Evolutionary conservation across 1,140 invertebrate genomes (phyloP).

Genomic region (Aphis craccivora): DNA sequence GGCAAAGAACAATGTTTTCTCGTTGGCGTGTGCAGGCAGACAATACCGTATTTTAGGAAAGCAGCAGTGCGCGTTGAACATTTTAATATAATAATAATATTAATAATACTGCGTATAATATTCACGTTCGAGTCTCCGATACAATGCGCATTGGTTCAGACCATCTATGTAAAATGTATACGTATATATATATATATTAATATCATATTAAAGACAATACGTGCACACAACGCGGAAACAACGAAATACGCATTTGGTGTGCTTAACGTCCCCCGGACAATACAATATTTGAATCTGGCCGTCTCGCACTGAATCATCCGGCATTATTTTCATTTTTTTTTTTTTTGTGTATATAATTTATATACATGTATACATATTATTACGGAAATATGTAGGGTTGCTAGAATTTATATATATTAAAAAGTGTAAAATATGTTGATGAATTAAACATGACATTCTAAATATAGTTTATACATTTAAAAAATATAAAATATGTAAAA

Average conservation of each 20-base stretch:
- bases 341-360: too few relatives aligned
- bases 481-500: neutral
- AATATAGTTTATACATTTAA: neutral
- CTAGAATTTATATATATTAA: neutral
- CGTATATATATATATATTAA: too few relatives aligned
- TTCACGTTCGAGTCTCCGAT: neutral
- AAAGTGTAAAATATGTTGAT: neutral
- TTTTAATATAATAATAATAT: neutral
- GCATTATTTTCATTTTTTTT: neutral
- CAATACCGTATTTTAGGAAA: constrained; percentile 20
- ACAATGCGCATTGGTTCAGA: neutral
- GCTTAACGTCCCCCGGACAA: neutral
- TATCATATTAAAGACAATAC: too few relatives aligned
- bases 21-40: neutral
- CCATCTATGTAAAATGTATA: too few relatives aligned
- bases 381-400: neutral
- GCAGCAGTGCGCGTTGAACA: neutral
- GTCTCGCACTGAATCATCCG: neutral
- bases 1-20: constrained; percentile 41
- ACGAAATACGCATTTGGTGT: neutral
- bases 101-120: neutral
- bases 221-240: neutral
- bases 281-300: neutral
- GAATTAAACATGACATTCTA: neutral
- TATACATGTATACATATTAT: neutral